phyloP scores from a whole-genome alignment of 1,140 invertebrate genomes.

The Drosophila pectinifera region DNA sequence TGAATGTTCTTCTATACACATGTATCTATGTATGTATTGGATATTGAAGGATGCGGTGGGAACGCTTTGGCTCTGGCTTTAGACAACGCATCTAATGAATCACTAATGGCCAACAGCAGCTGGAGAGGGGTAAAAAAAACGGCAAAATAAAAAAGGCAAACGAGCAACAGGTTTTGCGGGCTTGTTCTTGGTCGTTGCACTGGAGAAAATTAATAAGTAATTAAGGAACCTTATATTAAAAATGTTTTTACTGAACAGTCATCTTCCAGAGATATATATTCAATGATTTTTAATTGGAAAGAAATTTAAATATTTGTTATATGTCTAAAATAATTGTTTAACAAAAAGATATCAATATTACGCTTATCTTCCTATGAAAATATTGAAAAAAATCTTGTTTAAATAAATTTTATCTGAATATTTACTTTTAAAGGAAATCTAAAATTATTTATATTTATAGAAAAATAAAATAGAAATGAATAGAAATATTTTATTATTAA shows the following conservation, averaged over 20 bases:
- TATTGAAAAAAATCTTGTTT: too few species aligned
- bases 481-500: too few species aligned
- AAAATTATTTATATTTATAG: too few species aligned
- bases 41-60: constrained; percentile 32
- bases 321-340: too few species aligned
- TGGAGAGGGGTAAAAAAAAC: constrained; percentile 6
- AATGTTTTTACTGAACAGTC: neutral
- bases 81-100: constrained; percentile 52
- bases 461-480: too few species aligned
- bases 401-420: too few species aligned
- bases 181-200: constrained; percentile 18
- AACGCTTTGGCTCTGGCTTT: constrained; percentile 19
- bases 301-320: too few species aligned
- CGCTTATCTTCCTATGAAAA: too few species aligned
- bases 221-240: neutral
- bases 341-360: too few species aligned
- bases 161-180: constrained; percentile 47
- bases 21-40: neutral
- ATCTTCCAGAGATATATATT: neutral
- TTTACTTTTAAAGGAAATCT: too few species aligned
- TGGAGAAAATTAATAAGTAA: constrained; percentile 1
- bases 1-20: constrained; percentile 6
- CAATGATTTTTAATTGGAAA: too few species aligned
- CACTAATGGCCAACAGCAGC: constrained; percentile 42
- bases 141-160: constrained; percentile 43